Evolutionary conservation across 2,888 invertebrate species (phyloP).

Genomic region (Coelopa pilipes): DNA sequence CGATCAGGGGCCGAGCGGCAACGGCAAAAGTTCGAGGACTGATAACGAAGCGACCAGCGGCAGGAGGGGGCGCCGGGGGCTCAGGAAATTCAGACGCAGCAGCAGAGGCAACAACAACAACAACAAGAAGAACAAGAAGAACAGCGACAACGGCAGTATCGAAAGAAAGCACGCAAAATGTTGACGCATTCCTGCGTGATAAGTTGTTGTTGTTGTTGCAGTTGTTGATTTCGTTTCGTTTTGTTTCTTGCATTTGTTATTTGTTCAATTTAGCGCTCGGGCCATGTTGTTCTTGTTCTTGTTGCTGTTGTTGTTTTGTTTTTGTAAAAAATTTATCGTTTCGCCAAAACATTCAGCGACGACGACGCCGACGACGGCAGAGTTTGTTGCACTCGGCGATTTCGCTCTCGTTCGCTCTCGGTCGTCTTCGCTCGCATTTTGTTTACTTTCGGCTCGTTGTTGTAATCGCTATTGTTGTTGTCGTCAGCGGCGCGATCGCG

Average conservation of each 20-base stretch:
- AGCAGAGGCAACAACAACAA: neutral
- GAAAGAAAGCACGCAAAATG: slow-evolving; percentile 1
- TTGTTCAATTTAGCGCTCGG: slow-evolving; percentile 34
- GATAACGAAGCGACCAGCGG: neutral
- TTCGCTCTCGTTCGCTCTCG: slow-evolving; percentile 20
- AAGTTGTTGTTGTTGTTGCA: neutral
- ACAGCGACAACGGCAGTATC: neutral
- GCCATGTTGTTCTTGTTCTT: slow-evolving; percentile 24
- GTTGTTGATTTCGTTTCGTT: slow-evolving; percentile 24
- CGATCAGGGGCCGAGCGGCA: neutral
- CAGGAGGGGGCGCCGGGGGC: neutral
- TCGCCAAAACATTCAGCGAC: neutral
- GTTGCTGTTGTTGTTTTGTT: slow-evolving; percentile 28
- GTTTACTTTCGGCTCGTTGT: neutral
- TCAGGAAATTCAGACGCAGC: neutral
- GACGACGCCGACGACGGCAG: neutral
- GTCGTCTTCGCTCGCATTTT: neutral
- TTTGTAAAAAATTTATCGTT: slow-evolving; percentile 10
- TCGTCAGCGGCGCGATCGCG: neutral
- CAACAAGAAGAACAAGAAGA: neutral
- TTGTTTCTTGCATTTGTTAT: slow-evolving; percentile 19
- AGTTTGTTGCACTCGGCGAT: slow-evolving; percentile 40
- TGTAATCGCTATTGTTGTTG: slow-evolving; percentile 9
- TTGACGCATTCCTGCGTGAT: slow-evolving; percentile 32
- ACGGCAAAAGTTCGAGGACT: slow-evolving; percentile 6